A percentile compares a stretch with the other conserved stretches of the same genome.
phyloP scores from a whole-genome alignment of 2,113 vertebrate genomes.

The Apeltes quadracus region DNA sequence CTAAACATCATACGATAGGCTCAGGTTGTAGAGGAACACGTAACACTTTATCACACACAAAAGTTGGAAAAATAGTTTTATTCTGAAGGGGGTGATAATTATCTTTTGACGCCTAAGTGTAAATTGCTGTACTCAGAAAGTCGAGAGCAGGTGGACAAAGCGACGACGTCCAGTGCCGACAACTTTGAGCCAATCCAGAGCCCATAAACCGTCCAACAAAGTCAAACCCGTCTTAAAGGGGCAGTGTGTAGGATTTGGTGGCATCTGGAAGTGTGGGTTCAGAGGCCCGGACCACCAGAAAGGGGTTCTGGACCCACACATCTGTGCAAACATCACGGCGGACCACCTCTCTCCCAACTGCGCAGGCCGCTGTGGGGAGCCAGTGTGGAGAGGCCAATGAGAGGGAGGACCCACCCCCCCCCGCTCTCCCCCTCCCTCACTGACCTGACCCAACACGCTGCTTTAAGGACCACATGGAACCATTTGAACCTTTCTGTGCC shows the following conservation, averaged over 20 bases:
- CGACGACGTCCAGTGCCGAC: too few relatives aligned
- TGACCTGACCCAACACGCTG: constrained; percentile 46
- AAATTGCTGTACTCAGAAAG: too few relatives aligned
- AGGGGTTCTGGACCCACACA: constrained; percentile 67
- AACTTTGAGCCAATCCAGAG: too few relatives aligned
- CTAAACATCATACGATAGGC: constrained; percentile 31
- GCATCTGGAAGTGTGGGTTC: background rate
- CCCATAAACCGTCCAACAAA: too few relatives aligned
- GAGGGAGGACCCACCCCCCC: constrained; percentile 29
- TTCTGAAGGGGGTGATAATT: background rate
- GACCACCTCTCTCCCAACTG: constrained; percentile 67
- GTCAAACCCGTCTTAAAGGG: background rate
- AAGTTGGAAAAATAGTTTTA: background rate
- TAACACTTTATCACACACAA: background rate
- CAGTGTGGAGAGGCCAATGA: constrained; percentile 38
- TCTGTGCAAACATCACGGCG: constrained; percentile 81
- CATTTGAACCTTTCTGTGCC: too few relatives aligned
- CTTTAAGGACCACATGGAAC: constrained; percentile 60
- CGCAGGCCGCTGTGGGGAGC: constrained; percentile 42
- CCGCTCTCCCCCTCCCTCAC: too few relatives aligned
- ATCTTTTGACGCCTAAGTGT: too few relatives aligned
- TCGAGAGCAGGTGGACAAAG: too few relatives aligned
- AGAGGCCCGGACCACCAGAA: constrained; percentile 45
- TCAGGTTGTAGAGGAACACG: constrained; percentile 12
- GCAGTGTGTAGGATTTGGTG: background rate